Evolutionary conservation across 2,888 invertebrate species (phyloP).

Genomic region (Amitus sp.): DNA sequence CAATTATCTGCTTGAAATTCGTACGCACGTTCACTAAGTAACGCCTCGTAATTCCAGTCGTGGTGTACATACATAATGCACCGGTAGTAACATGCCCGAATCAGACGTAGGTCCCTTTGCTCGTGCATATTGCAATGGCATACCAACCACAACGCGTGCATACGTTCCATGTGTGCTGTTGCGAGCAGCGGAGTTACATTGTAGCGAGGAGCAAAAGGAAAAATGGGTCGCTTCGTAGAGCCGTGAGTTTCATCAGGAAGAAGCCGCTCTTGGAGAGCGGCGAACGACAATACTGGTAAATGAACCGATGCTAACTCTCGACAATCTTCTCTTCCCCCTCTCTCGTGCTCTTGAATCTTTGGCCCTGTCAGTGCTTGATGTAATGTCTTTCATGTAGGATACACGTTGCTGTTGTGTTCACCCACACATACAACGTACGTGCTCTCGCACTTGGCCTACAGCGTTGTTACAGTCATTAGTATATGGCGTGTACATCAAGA

Average conservation of each 20-base stretch:
- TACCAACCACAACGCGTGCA: constrained; percentile 22
- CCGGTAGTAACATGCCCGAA: constrained; percentile 10
- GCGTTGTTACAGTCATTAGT: constrained; percentile 5
- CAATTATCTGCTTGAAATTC: constrained; percentile 3
- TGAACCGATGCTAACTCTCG: constrained; percentile 56
- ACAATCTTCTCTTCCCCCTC: constrained; percentile 31
- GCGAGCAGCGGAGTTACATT: constrained; percentile 19
- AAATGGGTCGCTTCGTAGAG: constrained; percentile 33
- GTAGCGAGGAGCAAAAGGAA: constrained; percentile 33
- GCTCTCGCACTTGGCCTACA: constrained; percentile 18
- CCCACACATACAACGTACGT: constrained; percentile 17
- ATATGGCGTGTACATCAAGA: not conserved
- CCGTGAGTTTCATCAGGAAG: constrained; percentile 29
- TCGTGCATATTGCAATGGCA: constrained; percentile 20
- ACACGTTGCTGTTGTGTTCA: constrained; percentile 31
- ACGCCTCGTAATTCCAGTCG: not conserved
- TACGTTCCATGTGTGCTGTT: constrained; percentile 21
- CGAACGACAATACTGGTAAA: constrained; percentile 59
- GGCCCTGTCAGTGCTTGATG: constrained; percentile 48
- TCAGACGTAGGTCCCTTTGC: constrained; percentile 12
- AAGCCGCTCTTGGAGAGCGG: constrained; percentile 21
- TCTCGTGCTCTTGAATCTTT: constrained; percentile 45
- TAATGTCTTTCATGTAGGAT: constrained; percentile 42
- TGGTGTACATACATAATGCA: constrained; percentile 12
- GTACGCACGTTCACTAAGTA: not conserved